Evolutionary conservation across 2,797 vertebrate species (phyloP).

Genomic region (Scolopax bukidnonensis): DNA sequence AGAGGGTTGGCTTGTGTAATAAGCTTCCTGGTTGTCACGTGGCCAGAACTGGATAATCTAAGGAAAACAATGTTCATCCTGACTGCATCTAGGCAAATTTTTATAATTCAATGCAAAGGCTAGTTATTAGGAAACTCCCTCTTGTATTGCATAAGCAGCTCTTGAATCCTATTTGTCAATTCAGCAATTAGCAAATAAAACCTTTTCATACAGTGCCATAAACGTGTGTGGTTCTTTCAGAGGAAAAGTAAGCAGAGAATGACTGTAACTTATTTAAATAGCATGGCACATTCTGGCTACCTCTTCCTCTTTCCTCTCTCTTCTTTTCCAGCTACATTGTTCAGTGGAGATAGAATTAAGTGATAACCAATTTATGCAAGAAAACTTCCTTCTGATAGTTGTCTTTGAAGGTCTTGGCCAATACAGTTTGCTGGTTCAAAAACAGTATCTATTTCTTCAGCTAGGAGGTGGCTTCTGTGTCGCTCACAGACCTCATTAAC

Average conservation of each 20-base stretch:
- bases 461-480: not conserved
- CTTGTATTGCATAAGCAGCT: not conserved
- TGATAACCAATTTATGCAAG: not conserved
- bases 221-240: not conserved
- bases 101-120: not conserved
- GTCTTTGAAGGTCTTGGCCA: not conserved
- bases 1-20: not conserved
- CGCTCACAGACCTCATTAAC: not conserved
- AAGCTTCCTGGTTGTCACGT: not conserved
- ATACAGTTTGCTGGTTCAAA: not conserved
- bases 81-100: not conserved
- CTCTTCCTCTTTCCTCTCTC: not conserved
- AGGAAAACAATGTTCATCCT: not conserved
- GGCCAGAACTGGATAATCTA: not conserved
- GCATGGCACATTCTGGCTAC: not conserved
- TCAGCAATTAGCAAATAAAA: not conserved
- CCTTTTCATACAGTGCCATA: not conserved
- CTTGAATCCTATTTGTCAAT: not conserved
- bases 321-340: not conserved
- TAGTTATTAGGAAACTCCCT: not conserved
- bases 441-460: not conserved
- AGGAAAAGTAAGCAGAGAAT: not conserved
- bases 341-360: not conserved
- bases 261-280: not conserved
- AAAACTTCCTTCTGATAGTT: not conserved